Evolutionary conservation across 2,797 vertebrate genomes (phyloP).

Genomic region (Cetoscarus ocellatus): DNA sequence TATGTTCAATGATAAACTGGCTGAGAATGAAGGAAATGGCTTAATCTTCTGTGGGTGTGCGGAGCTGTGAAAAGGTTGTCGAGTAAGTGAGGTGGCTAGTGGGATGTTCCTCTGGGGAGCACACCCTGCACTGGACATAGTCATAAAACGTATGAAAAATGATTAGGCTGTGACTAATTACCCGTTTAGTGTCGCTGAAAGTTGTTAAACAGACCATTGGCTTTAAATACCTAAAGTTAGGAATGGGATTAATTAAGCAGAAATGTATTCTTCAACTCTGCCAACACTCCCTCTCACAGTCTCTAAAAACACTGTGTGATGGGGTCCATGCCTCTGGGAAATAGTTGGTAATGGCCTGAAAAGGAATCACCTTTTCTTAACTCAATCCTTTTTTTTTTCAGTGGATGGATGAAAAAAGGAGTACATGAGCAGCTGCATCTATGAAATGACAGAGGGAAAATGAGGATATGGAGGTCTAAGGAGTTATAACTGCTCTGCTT

Average conservation of each 20-base stretch:
- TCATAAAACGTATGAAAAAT: conserved; percentile 88
- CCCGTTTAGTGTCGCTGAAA: conserved; percentile 86
- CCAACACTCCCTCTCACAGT: conserved; percentile 78
- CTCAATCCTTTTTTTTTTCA: conserved; percentile 56
- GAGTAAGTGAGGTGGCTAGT: conserved; percentile 60
- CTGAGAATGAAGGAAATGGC: conserved; percentile 44
- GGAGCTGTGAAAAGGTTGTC: conserved; percentile 48
- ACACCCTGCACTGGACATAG: conserved; percentile 73
- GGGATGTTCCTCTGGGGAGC: conserved; percentile 68
- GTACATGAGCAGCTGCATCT: conserved; percentile 55
- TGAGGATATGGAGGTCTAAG: conserved; percentile 29
- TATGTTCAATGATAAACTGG: conserved; percentile 55
- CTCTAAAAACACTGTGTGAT: conserved; percentile 78
- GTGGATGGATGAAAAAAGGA: conserved; percentile 66
- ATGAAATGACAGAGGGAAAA: conserved; percentile 46
- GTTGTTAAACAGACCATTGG: conserved; percentile 89
- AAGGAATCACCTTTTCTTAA: conserved; percentile 69
- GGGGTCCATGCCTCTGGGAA: conserved; percentile 74
- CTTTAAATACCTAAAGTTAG: conserved; percentile 88
- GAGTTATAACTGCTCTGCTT: conserved; percentile 56
- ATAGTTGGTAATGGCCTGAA: conserved; percentile 77
- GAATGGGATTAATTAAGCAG: conserved; percentile 87
- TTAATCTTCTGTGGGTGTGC: conserved; percentile 46
- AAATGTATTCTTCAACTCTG: conserved; percentile 85
- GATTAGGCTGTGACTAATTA: conserved; percentile 88